Evolutionary conservation across 2,888 invertebrate species (phyloP), one percentile per base, ranked within the genome.

Genomic region (Drosophila incognita): DNA sequence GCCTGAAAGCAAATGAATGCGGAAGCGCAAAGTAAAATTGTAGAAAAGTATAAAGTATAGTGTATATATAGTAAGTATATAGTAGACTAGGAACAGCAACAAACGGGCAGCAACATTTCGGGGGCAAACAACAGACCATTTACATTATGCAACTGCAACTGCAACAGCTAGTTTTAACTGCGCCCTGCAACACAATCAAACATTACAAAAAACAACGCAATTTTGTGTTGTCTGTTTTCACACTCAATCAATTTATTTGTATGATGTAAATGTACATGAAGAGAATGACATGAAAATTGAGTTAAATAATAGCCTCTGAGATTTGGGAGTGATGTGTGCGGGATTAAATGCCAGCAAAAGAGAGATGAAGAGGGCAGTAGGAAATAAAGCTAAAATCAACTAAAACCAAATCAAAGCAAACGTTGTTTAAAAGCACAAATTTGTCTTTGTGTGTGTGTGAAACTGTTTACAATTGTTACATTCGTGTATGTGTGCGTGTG

Each of bases 231-330:
- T 21, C 61, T 68, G 56, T 29, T 38, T 57, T 57, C 29, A 56
- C 38, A 57, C 38, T 15, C 42, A 13, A 18, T 51, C 48, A 36
- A 27, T 40, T 36, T 48, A 33, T 57, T 35, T 57, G 56, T 51
- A 56, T 57, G 42, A 52, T 48, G 48, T 46, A 64, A 65, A 36
- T 59, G 46, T 49, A 36, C 24, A 64, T 64, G 59, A 63, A 60
- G 63, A 59, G 59, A 51, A 57, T 74, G 54, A n/a, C 15, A 63
- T 79, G 64, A 54, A 40, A 46, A 24, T 65, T 58, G 48, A 42
- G 59, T 60, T 36, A 67, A 68, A 60, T 79, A 82, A 60, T 82
- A 82, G 79, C 79, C 79, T 80, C 79, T 75, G 66, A 75, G 52
- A 61, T 59, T 42, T 48, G 8, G 36, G 40, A 58, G 21, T 29